Evolutionary conservation across 2,797 vertebrate genomes (phyloP), one percentile per base, ranked within the genome.

Genomic region (Argyrosomus regius): DNA sequence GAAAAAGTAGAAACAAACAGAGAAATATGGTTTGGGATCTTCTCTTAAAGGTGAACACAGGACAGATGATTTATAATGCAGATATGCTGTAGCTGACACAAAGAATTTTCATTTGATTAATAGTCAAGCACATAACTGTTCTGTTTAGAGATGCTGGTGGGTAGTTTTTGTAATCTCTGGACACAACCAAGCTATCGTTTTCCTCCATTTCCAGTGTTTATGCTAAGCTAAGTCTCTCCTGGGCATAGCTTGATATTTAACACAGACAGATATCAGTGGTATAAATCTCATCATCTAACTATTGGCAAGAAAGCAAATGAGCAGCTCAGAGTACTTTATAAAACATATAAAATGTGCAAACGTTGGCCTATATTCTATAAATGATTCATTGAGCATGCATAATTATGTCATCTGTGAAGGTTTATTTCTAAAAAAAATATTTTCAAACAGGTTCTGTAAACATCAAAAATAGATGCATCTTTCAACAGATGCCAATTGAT

Each of bases 401-500:
- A 20, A 62, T 53, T 75, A 17, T 53, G 28, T 41, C 35, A 39
- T 39, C 35, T 39, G 35, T 39, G 35, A 39, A 39, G 31, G 31
- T 31, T 31, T 31, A 31, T 31, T 31, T 31, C 5, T 31, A 5
- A 35, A 58, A 58, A 46, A 49, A 49, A 63, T 4, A 10, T 1
- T 17, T 18, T 18, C 2, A 5, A 50, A 4, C 17, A 60, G 5
- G 11, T 59, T 31, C 20, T 64, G 28, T 28, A 9, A 39, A 39
- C 35, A 39, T 39, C 35, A 39, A 39, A 39, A 39, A 39, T 39
- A 39, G 35, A 39, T 39, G 8, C 35, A 5, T 12, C 41, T 80
- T 74, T 73, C 43, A 64, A 52, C 39, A 58, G 17, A 50, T 77
- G n/a, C 58, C 41, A 57, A 28, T n/a, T 52, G 12, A 68, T 66